Conservation (phyloP, 2,888 invertebrate species). For the Mactromeris polynyma region DNA sequence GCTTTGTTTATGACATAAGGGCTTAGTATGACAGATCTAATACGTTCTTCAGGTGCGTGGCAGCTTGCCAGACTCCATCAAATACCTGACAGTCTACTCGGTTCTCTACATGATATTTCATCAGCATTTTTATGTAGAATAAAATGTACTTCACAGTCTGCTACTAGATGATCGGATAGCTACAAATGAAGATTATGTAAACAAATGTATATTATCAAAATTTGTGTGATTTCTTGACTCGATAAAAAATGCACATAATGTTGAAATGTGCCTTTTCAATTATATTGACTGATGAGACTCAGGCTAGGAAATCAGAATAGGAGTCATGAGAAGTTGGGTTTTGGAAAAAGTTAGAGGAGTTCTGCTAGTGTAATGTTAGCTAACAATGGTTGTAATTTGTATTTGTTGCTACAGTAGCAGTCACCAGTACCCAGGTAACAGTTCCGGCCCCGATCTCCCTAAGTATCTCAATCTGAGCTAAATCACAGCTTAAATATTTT, state of each 20-base stretch:
- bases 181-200: background rate
- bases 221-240: background rate
- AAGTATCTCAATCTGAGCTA: too few relatives aligned
- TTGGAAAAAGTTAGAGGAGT: too few relatives aligned
- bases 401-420: too few relatives aligned
- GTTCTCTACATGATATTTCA: background rate
- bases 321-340: too few relatives aligned
- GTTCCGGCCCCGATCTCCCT: too few relatives aligned
- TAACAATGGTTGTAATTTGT: too few relatives aligned
- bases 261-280: too few relatives aligned
- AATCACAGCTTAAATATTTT: too few relatives aligned
- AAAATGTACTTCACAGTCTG: background rate
- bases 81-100: conserved; percentile 22
- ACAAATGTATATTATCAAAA: background rate
- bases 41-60: conserved; percentile 22
- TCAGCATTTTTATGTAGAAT: background rate
- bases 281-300: too few relatives aligned
- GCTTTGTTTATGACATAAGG: conserved; percentile 20
- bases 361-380: too few relatives aligned
- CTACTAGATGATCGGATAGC: background rate
- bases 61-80: conserved; percentile 16
- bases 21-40: conserved; percentile 10
- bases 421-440: too few relatives aligned
- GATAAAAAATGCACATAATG: background rate
- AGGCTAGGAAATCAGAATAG: too few relatives aligned